Evolutionary conservation across 2,888 invertebrate genomes (phyloP).

Genomic region (Choreutis nemorana): DNA sequence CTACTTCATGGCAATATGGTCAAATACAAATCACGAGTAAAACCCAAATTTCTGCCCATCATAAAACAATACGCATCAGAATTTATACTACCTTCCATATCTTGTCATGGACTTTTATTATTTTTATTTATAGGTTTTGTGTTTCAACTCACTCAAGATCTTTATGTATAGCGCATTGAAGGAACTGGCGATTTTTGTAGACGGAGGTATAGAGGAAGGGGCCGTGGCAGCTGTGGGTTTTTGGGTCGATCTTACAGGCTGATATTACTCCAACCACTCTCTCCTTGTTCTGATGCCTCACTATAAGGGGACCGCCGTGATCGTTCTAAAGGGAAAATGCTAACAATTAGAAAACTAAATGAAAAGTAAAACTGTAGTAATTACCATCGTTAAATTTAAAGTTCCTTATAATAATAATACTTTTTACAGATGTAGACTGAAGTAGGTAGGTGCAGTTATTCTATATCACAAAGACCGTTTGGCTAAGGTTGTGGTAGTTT

Average conservation of each 20-base stretch:
- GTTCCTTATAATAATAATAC: no score
- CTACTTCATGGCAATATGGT: no score
- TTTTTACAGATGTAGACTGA: no score
- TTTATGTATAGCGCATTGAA: constrained; percentile 50
- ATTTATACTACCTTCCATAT: no score
- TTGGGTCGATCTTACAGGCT: constrained; percentile 55
- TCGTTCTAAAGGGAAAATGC: constrained; percentile 32
- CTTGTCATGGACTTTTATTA: neutral
- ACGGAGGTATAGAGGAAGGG: constrained; percentile 55
- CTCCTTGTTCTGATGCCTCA: constrained; percentile 41
- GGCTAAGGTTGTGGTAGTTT: no score
- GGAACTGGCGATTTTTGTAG: constrained; percentile 47
- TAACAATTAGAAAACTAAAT: neutral
- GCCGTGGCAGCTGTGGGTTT: constrained; percentile 50
- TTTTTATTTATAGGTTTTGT: neutral
- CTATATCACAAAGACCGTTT: no score
- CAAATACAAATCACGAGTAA: no score
- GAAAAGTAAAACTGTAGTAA: constrained; percentile 2
- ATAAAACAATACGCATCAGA: no score
- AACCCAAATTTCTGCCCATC: no score
- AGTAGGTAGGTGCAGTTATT: no score
- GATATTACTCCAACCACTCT: constrained; percentile 49
- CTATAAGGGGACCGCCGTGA: constrained; percentile 50
- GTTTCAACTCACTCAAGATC: constrained; percentile 43
- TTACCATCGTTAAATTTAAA: neutral